phyloP scores from a whole-genome alignment of 2,113 vertebrate species.

The Corythoichthys intestinalis region DNA sequence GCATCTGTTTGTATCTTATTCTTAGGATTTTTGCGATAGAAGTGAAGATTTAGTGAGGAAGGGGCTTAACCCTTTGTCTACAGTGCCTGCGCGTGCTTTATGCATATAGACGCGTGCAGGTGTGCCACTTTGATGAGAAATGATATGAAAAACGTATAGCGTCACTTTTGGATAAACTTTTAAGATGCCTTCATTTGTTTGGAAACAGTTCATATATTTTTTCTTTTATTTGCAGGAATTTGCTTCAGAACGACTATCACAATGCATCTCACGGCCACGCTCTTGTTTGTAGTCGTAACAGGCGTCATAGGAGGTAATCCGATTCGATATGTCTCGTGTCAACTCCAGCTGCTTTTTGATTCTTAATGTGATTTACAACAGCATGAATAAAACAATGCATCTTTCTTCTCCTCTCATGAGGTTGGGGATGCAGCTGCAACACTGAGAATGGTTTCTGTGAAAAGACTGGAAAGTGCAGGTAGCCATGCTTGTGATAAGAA shows the following conservation, averaged over 20 bases:
- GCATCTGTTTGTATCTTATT: neutral
- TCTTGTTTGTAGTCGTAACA: constrained; percentile 64
- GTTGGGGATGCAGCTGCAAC: constrained; percentile 79
- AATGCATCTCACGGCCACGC: constrained; percentile 58
- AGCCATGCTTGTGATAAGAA: constrained; percentile 33
- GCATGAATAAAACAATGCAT: constrained; percentile 7
- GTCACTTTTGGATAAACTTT: neutral
- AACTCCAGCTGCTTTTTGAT: constrained; percentile 15
- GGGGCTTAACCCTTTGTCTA: neutral
- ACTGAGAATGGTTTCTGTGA: constrained; percentile 85
- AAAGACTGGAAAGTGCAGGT: constrained; percentile 87
- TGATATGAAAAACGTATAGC: neutral
- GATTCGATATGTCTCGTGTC: constrained; percentile 9
- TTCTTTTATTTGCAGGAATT: constrained; percentile 39
- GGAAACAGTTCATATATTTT: constrained; percentile 8
- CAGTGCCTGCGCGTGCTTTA: constrained; percentile 29
- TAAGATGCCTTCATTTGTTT: neutral
- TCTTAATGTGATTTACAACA: constrained; percentile 11
- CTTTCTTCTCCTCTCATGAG: constrained; percentile 56
- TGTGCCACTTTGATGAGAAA: constrained; percentile 25
- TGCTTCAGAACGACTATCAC: constrained; percentile 32
- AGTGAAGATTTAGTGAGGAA: constrained; percentile 5
- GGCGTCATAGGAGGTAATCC: constrained; percentile 73
- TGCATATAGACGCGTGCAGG: constrained; percentile 45
- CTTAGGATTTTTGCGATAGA: neutral